A percentile compares a stretch with the other conserved stretches of the same genome.
phyloP scores from a whole-genome alignment of 2,888 invertebrate species.

The Cyaniris semiargus region DNA sequence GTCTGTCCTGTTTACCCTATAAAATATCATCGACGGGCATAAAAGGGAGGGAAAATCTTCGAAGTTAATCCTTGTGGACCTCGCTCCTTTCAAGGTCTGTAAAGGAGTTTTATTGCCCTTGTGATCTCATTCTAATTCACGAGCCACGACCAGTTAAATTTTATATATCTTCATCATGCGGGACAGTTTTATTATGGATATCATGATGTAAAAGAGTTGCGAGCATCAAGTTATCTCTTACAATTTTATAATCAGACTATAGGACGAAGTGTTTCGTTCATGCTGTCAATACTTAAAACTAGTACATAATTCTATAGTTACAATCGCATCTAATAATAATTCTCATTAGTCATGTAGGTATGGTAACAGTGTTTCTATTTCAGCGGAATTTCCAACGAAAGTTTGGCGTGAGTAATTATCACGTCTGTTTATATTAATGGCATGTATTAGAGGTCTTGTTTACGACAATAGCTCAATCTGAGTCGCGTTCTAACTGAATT shows the following conservation, averaged over 20 bases:
- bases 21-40: slow-evolving; percentile 61
- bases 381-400: slow-evolving; percentile 7
- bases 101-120: slow-evolving; percentile 31
- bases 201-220: not conserved
- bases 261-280: not conserved
- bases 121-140: slow-evolving; percentile 32
- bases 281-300: not conserved
- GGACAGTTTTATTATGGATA: slow-evolving; percentile 20
- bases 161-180: slow-evolving; percentile 22
- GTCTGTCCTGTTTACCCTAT: slow-evolving; percentile 63
- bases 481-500: slow-evolving; percentile 66
- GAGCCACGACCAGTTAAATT: slow-evolving; percentile 24
- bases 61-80: slow-evolving; percentile 38
- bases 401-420: slow-evolving; percentile 23
- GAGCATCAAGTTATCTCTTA: not conserved
- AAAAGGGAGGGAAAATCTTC: slow-evolving; percentile 47
- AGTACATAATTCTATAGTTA: not conserved
- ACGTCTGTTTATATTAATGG: slow-evolving; percentile 29
- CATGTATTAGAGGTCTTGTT: slow-evolving; percentile 35
- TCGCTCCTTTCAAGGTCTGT: slow-evolving; percentile 28
- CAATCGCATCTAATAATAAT: slow-evolving; percentile 14
- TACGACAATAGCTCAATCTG: slow-evolving; percentile 74
- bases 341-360: not conserved
- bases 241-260: not conserved
- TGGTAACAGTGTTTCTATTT: not conserved